Base-by-base conservation (phyloP, 2,888 invertebrate species). In the Tetramorium bicarinatum region DNA sequence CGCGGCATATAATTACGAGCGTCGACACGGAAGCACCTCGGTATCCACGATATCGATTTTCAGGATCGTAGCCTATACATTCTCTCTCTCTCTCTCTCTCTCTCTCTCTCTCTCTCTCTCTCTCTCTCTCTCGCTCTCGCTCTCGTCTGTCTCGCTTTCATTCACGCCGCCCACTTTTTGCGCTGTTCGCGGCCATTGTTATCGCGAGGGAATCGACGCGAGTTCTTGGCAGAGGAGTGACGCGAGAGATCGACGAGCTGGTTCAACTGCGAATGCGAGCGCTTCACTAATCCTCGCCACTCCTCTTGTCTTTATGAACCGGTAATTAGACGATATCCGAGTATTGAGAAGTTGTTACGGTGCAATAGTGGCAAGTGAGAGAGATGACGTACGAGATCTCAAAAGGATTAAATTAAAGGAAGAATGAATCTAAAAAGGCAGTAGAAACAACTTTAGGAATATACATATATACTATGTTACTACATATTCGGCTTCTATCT, bases 1-100 rank as follows among this genome's bases (percentile, higher is more conserved):
- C 79, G 81, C 74, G 75, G 74, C 84, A 77, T 85, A 85, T 90
- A 90, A 90, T 90, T 89, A 88, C 90, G 89, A 83, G 74, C 84
- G 84, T 88, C 86, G 87, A 89, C 88, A 89, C 89, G 90, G 90
- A 89, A 90, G 90, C 89, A 82, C 72, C 88, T 86, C 85, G 59
- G 76, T 9, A 86, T 90, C 81, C 71, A 86, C 85, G 82, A 88
- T 90, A 90, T 90, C 90, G 74, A 87, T 88, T 90, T 90, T 88
- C 89, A 85, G 84, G 85, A 90, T 89, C 90, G 83, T 89, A 59
- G 59, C 25, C 18, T 69, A 34, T 85, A 81, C 84, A 69, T 59
- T 81, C 79, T 72, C 59, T 56, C 34, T 38, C 18, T 75, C 44
- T 34, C 18, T 49, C 56, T 29, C 38, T 52, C 56, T 41, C 21